Evolutionary conservation across 2,797 vertebrate species (phyloP).

Genomic region (Enteromius afrohamiltoni): DNA sequence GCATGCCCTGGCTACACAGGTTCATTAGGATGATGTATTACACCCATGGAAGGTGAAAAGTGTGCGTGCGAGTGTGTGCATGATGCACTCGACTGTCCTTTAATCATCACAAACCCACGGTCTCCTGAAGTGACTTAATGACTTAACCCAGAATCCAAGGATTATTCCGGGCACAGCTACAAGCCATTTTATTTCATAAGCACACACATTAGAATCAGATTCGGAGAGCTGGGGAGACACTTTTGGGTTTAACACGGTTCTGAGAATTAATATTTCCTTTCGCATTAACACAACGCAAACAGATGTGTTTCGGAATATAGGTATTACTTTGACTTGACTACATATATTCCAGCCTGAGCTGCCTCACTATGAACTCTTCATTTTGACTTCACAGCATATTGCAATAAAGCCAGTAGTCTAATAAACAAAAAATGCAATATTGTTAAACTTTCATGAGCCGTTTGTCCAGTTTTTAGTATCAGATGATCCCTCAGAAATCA

Average conservation of each 20-base stretch:
- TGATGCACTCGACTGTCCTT: slow-evolving; percentile 3
- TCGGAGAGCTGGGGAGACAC: slow-evolving; percentile 7
- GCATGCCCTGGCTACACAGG: slow-evolving; percentile 55
- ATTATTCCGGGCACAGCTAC: slow-evolving; percentile 24
- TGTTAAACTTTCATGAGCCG: not conserved
- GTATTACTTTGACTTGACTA: not conserved
- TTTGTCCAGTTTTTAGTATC: not conserved
- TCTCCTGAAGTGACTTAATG: slow-evolving; percentile 18
- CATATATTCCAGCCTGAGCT: not conserved
- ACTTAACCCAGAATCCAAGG: slow-evolving; percentile 19
- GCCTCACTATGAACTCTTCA: not conserved
- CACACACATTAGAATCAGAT: slow-evolving; percentile 11
- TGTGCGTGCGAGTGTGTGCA: not conserved
- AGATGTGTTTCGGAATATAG: not conserved
- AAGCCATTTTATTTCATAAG: slow-evolving; percentile 29
- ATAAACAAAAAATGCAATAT: not conserved
- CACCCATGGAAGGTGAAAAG: slow-evolving; percentile 38
- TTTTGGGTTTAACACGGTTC: not conserved
- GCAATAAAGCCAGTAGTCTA: not conserved
- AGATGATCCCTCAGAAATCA: not conserved
- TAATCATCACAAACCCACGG: slow-evolving; percentile 64
- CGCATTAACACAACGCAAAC: not conserved
- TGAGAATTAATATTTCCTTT: not conserved
- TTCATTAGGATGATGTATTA: slow-evolving; percentile 75
- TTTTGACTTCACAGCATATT: not conserved